Percentiles rank a stretch among this genome's conserved stretches.
These are phyloP conservation scores for Urosaurus nigricauda DNA, from an alignment of 2,797 vertebrate genomes.

Conservation along the genomic window DNA sequence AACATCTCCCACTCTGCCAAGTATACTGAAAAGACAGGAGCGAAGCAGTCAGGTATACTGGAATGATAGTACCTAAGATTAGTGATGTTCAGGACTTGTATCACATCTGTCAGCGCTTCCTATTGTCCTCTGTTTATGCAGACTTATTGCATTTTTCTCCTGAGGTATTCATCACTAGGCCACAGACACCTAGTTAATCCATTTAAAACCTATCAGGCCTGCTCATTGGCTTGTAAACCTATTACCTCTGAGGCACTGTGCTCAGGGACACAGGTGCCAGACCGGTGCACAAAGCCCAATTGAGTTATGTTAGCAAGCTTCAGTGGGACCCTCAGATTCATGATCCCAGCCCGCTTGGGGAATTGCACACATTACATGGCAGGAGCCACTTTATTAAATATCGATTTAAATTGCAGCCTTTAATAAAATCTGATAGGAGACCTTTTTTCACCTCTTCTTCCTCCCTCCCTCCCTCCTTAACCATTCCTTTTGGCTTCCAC, in stretches of 20 bases:
- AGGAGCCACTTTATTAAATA: constrained; percentile 92
- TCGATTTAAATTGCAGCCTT: constrained; percentile 91
- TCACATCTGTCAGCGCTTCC: constrained; percentile 76
- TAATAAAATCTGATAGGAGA: constrained; percentile 86
- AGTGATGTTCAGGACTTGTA: constrained; percentile 67
- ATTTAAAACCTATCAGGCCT: constrained; percentile 85
- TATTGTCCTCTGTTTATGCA: constrained; percentile 75
- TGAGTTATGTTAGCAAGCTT: constrained; percentile 82
- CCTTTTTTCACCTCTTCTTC: constrained; percentile 76
- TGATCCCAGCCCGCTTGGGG: constrained; percentile 81
- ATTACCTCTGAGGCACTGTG: constrained; percentile 81
- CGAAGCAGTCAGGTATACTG: constrained; percentile 60
- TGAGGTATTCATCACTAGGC: constrained; percentile 80
- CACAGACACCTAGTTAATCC: constrained; percentile 86
- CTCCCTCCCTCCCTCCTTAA: constrained; percentile 48
- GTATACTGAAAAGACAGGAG: constrained; percentile 69
- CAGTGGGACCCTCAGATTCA: constrained; percentile 74
- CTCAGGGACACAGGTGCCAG: constrained; percentile 86
- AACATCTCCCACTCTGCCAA: constrained; percentile 47
- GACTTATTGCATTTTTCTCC: constrained; percentile 24
- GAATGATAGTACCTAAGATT: constrained; percentile 73
- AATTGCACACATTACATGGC: constrained; percentile 84
- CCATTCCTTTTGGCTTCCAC: constrained; percentile 19
- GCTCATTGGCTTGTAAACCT: constrained; percentile 85
- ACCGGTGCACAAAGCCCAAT: constrained; percentile 82